phyloP scores from a whole-genome alignment of 2,888 invertebrate species.

The Drosophila ezoana region DNA sequence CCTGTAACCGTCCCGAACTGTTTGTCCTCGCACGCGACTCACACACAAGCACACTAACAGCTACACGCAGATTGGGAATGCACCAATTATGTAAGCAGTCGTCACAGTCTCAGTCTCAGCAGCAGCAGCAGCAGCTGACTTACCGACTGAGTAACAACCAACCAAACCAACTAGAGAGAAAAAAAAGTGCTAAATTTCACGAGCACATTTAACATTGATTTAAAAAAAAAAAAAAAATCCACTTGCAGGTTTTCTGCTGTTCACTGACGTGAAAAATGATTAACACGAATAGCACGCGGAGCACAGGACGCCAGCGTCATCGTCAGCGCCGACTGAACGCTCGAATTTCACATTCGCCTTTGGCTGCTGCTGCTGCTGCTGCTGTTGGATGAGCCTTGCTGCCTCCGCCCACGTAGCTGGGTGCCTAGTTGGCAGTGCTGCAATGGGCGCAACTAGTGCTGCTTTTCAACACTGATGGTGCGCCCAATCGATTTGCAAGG shows the following conservation, averaged over 20 bases:
- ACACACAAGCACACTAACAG: conserved; percentile 4
- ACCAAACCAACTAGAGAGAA: not conserved
- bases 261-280: conserved; percentile 27
- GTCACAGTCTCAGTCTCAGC: conserved; percentile 9
- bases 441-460: conserved; percentile 61
- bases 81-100: conserved; percentile 54
- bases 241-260: conserved; percentile 11
- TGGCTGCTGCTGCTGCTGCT: conserved; percentile 13
- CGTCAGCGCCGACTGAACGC: conserved; percentile 49
- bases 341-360: conserved; percentile 34
- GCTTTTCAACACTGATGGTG: conserved; percentile 57
- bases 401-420: conserved; percentile 9
- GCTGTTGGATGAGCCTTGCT: conserved; percentile 21
- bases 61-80: conserved; percentile 9
- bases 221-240: conserved; percentile 3
- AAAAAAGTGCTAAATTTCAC: conserved; percentile 15
- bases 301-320: conserved; percentile 50
- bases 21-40: not conserved
- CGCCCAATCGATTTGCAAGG: conserved; percentile 52
- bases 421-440: conserved; percentile 45
- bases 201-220: conserved; percentile 27
- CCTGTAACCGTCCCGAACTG: not conserved
- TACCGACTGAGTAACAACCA: conserved; percentile 11
- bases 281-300: conserved; percentile 33
- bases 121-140: conserved; percentile 23